A percentile compares a stretch with the other conserved stretches of the same genome.
Conservation (phyloP, 2,113 vertebrate genomes). For the Osmerus eperlanus region DNA sequence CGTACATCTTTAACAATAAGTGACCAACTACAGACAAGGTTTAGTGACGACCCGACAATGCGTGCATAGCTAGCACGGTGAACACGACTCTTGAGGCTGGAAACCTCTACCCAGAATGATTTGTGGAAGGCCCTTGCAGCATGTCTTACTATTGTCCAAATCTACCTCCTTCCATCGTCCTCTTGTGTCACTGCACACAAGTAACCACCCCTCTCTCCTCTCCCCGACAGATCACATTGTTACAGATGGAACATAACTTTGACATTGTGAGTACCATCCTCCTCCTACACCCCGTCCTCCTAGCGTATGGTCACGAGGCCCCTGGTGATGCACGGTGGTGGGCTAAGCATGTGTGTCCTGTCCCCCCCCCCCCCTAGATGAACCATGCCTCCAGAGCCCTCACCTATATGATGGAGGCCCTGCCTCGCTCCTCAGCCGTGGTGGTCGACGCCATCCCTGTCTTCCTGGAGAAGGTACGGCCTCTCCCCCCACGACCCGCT, state of each 20-base stretch:
- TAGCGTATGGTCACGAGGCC: no score
- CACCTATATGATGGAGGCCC: conserved; percentile 99
- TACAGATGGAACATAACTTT: conserved; percentile 99
- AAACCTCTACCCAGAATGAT: no score
- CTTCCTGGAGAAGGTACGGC: conserved; percentile 94
- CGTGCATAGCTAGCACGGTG: no score
- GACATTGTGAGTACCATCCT: conserved; percentile 90
- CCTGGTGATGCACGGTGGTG: neutral
- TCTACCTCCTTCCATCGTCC: neutral
- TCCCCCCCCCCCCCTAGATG: conserved; percentile 33
- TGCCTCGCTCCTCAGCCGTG: conserved; percentile 96
- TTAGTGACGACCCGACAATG: no score
- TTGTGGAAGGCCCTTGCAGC: no score
- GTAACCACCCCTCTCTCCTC: neutral
- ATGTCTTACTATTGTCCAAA: no score
- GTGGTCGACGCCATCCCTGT: conserved; percentile 98
- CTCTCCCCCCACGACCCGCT: no score
- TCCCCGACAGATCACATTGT: conserved; percentile 85
- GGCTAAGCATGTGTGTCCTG: neutral
- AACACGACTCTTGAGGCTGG: no score
- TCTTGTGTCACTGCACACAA: neutral
- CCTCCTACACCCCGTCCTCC: no score
- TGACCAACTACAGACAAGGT: no score
- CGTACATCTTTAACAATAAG: no score
- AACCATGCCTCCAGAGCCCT: conserved; percentile 98